phyloP scores from a whole-genome alignment of 2,888 invertebrate species.

The Nephrotoma flavescens region DNA sequence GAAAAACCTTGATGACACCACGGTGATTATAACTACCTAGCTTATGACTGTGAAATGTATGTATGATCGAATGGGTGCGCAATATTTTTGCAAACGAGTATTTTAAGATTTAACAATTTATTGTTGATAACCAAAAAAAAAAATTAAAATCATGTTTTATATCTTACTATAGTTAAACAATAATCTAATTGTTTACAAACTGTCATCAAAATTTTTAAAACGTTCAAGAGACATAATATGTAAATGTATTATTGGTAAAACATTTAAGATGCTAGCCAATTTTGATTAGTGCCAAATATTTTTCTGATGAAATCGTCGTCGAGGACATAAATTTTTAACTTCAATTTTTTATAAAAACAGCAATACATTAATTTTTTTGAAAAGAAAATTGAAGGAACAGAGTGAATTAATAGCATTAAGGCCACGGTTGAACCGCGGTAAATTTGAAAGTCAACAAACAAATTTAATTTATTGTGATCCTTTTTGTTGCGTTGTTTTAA shows the following conservation, averaged over 20 bases:
- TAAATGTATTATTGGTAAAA: neutral
- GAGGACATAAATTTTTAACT: neutral
- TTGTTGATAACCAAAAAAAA: neutral
- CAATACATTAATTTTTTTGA: neutral
- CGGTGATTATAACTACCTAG: neutral
- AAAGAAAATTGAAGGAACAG: neutral
- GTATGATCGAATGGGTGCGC: no score
- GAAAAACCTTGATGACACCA: neutral
- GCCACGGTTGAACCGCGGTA: neutral
- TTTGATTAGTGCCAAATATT: neutral
- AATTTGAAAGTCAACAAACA: neutral
- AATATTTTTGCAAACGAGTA: no score
- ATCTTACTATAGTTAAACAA: neutral
- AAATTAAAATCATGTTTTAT: neutral
- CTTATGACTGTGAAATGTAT: neutral
- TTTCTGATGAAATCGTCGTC: neutral
- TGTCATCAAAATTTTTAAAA: neutral
- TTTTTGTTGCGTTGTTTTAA: neutral
- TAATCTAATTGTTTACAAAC: neutral
- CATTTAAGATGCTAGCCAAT: neutral
- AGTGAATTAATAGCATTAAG: neutral
- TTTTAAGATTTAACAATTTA: neutral
- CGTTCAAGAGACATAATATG: neutral
- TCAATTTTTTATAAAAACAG: neutral
- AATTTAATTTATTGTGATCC: neutral